Evolutionary conservation across 2,888 invertebrate genomes (phyloP).

Genomic region (Dicycla oo): DNA sequence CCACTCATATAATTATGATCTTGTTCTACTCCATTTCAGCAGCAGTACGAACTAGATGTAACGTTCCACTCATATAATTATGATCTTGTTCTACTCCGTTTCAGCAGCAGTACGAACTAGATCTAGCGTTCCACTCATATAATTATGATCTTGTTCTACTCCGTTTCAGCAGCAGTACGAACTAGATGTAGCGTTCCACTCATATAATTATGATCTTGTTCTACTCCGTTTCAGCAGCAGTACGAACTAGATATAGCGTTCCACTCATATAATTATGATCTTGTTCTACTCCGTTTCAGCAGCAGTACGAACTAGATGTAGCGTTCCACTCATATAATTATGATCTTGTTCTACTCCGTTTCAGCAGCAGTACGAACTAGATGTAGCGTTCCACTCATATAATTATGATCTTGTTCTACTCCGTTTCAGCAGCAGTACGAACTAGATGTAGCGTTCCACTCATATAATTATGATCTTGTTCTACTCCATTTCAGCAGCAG

Average conservation of each 20-base stretch:
- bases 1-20: too few relatives aligned
- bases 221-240: background rate
- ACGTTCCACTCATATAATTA: too few relatives aligned
- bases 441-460: background rate
- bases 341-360: background rate
- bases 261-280: too few relatives aligned
- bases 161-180: background rate
- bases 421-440: background rate
- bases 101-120: background rate
- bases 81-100: background rate
- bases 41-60: background rate
- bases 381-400: too few relatives aligned
- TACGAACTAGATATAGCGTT: background rate
- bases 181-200: background rate
- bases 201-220: too few relatives aligned
- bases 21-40: background rate
- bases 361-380: background rate
- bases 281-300: background rate
- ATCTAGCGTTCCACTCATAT: too few relatives aligned
- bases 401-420: background rate
- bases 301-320: background rate
- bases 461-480: too few relatives aligned
- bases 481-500: background rate
- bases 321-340: too few relatives aligned
- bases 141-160: background rate